Percentiles rank a stretch among this genome's conserved stretches.
Evolutionary conservation across 1,140 invertebrate species (phyloP).

Genomic region (Hirudo medicinalis): DNA sequence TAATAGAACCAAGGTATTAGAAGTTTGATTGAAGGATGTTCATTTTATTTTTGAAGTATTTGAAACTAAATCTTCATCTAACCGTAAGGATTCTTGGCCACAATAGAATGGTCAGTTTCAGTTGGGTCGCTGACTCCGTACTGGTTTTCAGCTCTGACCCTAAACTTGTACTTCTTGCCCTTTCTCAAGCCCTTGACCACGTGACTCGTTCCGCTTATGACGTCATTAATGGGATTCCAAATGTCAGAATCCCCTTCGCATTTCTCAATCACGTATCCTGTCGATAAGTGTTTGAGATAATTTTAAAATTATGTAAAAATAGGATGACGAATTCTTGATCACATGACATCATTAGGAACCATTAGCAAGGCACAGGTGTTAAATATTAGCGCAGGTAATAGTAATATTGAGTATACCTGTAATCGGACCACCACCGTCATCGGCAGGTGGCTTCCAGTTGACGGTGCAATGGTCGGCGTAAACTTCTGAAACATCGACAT

Average conservation of each 20-base stretch:
- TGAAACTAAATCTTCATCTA: conserved; percentile 37
- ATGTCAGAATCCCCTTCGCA: conserved; percentile 66
- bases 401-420: conserved; percentile 50
- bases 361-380: not conserved
- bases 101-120: conserved; percentile 69
- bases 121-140: conserved; percentile 88
- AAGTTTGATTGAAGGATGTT: not conserved
- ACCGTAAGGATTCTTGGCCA: conserved; percentile 93
- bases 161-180: conserved; percentile 86
- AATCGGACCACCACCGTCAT: conserved; percentile 88
- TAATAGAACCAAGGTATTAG: not conserved
- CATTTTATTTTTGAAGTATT: not conserved
- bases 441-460: conserved; percentile 78
- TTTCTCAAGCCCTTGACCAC: conserved; percentile 80
- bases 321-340: not conserved
- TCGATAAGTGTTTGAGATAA: not conserved
- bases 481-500: conserved; percentile 67
- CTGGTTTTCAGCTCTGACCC: conserved; percentile 88
- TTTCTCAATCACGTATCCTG: conserved; percentile 76
- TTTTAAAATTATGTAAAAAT: not conserved
- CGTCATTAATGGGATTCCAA: conserved; percentile 78
- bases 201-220: conserved; percentile 72
- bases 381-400: not conserved
- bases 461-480: conserved; percentile 75
- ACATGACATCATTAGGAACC: not conserved